Percentiles rank a stretch among this genome's conserved stretches.
Evolutionary conservation across 2,797 vertebrate species (phyloP).

Genomic region (Cyprinella venusta): DNA sequence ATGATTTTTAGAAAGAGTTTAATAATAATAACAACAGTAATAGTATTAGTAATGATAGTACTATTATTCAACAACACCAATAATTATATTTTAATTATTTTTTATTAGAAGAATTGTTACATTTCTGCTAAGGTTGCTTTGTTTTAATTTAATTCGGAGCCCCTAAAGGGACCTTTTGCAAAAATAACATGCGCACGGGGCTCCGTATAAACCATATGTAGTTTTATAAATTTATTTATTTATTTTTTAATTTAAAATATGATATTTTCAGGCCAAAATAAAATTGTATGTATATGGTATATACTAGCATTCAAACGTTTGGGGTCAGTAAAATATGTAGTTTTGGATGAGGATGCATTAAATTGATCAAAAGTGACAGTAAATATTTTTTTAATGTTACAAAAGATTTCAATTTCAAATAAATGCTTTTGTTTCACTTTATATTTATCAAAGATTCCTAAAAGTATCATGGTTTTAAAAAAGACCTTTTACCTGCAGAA

Average conservation of each 20-base stretch:
- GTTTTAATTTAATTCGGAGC: not conserved
- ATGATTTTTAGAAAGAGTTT: not conserved
- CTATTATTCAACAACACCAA: not conserved
- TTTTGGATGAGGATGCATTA: too few relatives aligned
- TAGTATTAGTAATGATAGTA: not conserved
- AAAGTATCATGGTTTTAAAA: not conserved
- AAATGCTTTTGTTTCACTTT: not conserved
- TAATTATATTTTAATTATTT: not conserved
- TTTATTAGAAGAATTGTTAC: not conserved
- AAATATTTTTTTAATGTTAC: not conserved
- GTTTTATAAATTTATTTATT: too few relatives aligned
- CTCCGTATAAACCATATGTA: not conserved
- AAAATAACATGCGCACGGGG: too few relatives aligned
- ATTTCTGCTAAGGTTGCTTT: not conserved
- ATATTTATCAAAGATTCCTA: not conserved
- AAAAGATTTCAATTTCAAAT: not conserved
- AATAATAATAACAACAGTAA: too few relatives aligned
- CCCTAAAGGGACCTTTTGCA: too few relatives aligned
- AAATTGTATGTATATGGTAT: too few relatives aligned
- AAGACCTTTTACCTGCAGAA: not conserved
- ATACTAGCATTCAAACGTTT: too few relatives aligned
- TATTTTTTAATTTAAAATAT: too few relatives aligned
- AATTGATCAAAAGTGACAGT: not conserved
- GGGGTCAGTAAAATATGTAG: too few relatives aligned
- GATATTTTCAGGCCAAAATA: too few relatives aligned